Evolutionary conservation across 2,888 invertebrate species (phyloP), one percentile per base, ranked within the genome.

Genomic region (Salticus scenicus): DNA sequence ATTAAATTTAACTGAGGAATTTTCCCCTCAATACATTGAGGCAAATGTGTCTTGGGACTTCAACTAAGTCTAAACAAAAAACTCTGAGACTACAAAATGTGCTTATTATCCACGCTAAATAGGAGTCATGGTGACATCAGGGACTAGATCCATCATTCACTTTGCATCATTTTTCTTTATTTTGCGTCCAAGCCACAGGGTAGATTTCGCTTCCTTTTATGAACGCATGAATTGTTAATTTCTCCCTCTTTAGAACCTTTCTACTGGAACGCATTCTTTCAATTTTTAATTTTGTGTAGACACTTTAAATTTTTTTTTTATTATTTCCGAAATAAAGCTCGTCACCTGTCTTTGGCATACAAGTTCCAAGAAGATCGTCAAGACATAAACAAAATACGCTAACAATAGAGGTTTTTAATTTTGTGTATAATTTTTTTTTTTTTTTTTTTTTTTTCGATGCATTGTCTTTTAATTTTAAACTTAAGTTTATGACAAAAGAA

Each of bases 221-320:
- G 64, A 63, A 71, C 76, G 75, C 76, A 82, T 82, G 82, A 76
- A 82, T 82, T 82, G 82, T 82, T 82, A 82, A 82, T 82, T 82
- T 75, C 64, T 41, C 41, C 70, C 82, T 82, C 82, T 82, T 82
- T 82, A 82, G 82, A 33, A 31, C 74, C 12, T 63, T 37, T 41
- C 63, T 20, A 5, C 24, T 28, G 31, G 7, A 69, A 76, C 64
- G 37, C 4, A 51, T 31, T 75, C 63, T 57, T 69, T 74, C 74
- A 74, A 69, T 57, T 20, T 47, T 31, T 31, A 57, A 57, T 57
- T 57, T 24, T 57, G 57, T 57, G 57, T 57, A 70, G 82, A 82
- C 82, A 82, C 75, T 64, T 82, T 82, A 76, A 76, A 82, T 75
- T 24, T 70, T 67, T 20, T n/a, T n/a, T n/a, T n/a, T n/a, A n/a